Evolutionary conservation across 1,140 invertebrate genomes (phyloP).

Genomic region (Listronotus oregonensis): DNA sequence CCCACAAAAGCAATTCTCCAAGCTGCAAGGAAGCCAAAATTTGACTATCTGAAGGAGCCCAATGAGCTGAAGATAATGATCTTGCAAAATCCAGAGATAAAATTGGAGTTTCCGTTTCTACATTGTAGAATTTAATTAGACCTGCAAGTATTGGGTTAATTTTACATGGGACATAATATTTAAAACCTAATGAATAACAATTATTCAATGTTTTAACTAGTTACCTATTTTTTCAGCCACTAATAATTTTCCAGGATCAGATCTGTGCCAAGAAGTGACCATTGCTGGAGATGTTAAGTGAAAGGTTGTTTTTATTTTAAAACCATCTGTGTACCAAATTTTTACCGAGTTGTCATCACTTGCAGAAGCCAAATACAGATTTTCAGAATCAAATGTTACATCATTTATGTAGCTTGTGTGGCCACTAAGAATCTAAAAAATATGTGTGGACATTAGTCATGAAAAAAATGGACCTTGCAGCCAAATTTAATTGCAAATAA

Average conservation of each 20-base stretch:
- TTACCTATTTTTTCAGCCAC: slow-evolving; percentile 75
- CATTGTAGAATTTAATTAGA: slow-evolving; percentile 70
- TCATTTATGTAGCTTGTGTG: slow-evolving; percentile 76
- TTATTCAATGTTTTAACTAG: too few relatives aligned
- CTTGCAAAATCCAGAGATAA: slow-evolving; percentile 71
- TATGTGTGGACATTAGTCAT: slow-evolving; percentile 14
- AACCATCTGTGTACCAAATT: slow-evolving; percentile 67
- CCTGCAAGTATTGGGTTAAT: background rate
- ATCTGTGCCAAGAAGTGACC: slow-evolving; percentile 71
- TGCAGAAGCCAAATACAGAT: slow-evolving; percentile 70
- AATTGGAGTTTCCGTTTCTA: slow-evolving; percentile 69
- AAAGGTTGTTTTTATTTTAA: slow-evolving; percentile 63
- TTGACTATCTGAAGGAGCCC: slow-evolving; percentile 67
- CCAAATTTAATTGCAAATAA: too few relatives aligned
- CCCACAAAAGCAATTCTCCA: slow-evolving; percentile 69
- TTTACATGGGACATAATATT: too few relatives aligned
- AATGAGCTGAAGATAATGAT: slow-evolving; percentile 71
- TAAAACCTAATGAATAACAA: too few relatives aligned
- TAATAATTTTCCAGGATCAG: slow-evolving; percentile 74
- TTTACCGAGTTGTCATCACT: slow-evolving; percentile 78
- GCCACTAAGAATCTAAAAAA: slow-evolving; percentile 64
- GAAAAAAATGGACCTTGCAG: too few relatives aligned
- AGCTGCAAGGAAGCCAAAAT: slow-evolving; percentile 65
- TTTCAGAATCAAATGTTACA: slow-evolving; percentile 71
- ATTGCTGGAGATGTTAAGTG: slow-evolving; percentile 71